A percentile compares a stretch with the other conserved stretches of the same genome.
Evolutionary conservation across 2,797 vertebrate genomes (phyloP).

Genomic region (Cottoperca gobio): DNA sequence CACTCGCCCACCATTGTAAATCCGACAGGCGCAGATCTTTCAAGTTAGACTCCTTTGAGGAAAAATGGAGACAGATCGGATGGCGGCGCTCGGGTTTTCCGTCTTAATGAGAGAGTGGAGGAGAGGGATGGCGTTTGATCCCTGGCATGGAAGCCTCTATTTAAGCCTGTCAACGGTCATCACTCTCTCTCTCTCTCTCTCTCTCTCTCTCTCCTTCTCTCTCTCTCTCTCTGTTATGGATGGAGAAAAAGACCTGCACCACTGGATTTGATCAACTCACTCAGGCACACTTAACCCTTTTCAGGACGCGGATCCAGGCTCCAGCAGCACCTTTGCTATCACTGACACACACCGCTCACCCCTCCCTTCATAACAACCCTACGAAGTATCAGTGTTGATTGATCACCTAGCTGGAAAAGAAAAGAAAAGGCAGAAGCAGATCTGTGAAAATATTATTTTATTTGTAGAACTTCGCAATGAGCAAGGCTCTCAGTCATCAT

Average conservation of each 20-base stretch:
- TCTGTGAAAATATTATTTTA: constrained; percentile 91
- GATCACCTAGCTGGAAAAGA: constrained; percentile 69
- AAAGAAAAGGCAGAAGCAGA: constrained; percentile 81
- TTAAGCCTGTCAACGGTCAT: constrained; percentile 87
- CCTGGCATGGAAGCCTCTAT: constrained; percentile 86
- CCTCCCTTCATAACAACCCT: constrained; percentile 29
- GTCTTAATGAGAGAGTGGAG: constrained; percentile 87
- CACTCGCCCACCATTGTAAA: constrained; percentile 87
- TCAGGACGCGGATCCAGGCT: constrained; percentile 11
- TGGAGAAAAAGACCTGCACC: constrained; percentile 76
- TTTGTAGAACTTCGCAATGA: constrained; percentile 82
- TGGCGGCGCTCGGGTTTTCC: constrained; percentile 84
- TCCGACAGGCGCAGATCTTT: constrained; percentile 87
- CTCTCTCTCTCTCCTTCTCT: constrained; percentile 13
- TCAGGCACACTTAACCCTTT: constrained; percentile 70
- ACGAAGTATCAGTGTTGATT: constrained; percentile 67
- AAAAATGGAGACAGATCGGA: constrained; percentile 86
- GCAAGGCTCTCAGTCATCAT: constrained; percentile 83
- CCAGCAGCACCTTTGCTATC: constrained; percentile 40
- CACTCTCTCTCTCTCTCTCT: constrained; percentile 74
- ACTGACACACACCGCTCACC: constrained; percentile 7
- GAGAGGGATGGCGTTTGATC: constrained; percentile 87
- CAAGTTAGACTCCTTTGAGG: constrained; percentile 85
- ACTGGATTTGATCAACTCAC: constrained; percentile 78
- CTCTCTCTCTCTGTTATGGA: constrained; percentile 53